Percentiles rank a stretch among this genome's conserved stretches.
phyloP scores from a whole-genome alignment of 1,140 invertebrate genomes.

The Drosophila baimaii region DNA sequence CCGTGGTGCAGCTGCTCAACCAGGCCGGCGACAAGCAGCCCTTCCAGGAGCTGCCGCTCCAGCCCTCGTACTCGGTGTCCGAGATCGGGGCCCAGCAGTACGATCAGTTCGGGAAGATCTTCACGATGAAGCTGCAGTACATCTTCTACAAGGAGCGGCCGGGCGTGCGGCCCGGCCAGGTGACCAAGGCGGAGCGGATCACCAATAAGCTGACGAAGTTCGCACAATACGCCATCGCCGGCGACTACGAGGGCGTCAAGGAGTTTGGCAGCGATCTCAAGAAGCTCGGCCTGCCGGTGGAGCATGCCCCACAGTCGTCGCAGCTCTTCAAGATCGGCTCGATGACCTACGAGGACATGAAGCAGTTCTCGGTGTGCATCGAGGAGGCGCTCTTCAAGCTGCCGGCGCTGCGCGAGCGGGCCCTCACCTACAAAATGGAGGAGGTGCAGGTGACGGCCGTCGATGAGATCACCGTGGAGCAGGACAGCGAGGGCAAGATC shows the following conservation, averaged over 20 bases:
- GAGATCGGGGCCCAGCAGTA: constrained; percentile 98
- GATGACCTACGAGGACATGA: constrained; percentile 94
- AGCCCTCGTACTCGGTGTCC: constrained; percentile 96
- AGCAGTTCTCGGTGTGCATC: constrained; percentile 94
- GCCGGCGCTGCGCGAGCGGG: constrained; percentile 92
- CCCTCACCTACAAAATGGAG: constrained; percentile 98
- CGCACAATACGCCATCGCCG: constrained; percentile 96
- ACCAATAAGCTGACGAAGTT: constrained; percentile 96
- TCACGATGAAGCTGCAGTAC: constrained; percentile 99
- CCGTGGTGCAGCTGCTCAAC: constrained; percentile 94
- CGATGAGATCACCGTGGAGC: constrained; percentile 98
- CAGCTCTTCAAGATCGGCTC: constrained; percentile 98
- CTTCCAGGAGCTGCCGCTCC: constrained; percentile 96
- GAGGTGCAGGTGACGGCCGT: constrained; percentile 98
- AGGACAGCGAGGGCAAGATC: constrained; percentile 93
- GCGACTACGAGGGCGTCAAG: constrained; percentile 95
- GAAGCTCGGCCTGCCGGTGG: constrained; percentile 97
- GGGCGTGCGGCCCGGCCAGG: constrained; percentile 97
- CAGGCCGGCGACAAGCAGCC: constrained; percentile 94
- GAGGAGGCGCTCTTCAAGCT: constrained; percentile 96
- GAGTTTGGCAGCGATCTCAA: constrained; percentile 96
- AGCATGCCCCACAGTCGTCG: constrained; percentile 98
- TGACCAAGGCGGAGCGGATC: constrained; percentile 95
- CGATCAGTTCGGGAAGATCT: constrained; percentile 99
- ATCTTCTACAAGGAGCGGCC: constrained; percentile 99